Evolutionary conservation across 2,113 vertebrate species (phyloP).

Genomic region (Aramus guarauna): DNA sequence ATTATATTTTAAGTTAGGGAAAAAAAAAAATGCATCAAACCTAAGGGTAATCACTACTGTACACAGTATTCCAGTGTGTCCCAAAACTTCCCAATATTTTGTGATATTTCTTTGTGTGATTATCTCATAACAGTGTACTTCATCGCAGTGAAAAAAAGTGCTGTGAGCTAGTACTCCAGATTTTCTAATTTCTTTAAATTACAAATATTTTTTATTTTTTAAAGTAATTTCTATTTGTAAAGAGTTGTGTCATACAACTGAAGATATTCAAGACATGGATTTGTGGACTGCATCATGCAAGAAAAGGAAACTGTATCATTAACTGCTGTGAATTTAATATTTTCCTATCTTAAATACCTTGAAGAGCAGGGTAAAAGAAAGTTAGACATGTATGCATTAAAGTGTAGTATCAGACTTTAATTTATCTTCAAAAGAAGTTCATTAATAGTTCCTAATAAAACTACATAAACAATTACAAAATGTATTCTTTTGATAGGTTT

Average conservation of each 20-base stretch:
- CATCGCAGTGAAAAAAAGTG: neutral
- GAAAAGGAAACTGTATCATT: neutral
- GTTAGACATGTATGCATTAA: neutral
- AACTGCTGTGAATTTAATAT: neutral
- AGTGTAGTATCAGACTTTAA: neutral
- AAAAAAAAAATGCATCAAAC: neutral
- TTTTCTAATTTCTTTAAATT: neutral
- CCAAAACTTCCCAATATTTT: neutral
- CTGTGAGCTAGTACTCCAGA: neutral
- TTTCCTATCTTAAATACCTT: neutral
- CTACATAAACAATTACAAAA: neutral
- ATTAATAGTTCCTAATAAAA: neutral
- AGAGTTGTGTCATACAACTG: no score
- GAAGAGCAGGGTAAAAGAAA: neutral
- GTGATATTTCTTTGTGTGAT: neutral
- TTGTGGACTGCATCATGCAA: neutral
- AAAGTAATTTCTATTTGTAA: neutral
- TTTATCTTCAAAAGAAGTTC: neutral
- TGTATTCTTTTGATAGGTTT: neutral
- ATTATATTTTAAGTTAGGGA: neutral
- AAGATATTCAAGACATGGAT: neutral
- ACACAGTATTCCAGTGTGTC: neutral
- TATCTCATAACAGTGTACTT: neutral
- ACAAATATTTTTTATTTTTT: neutral
- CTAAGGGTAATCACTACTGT: neutral